A percentile compares a stretch with the other conserved stretches of the same genome.
phyloP scores from a whole-genome alignment of 2,888 invertebrate species.

The Gryllus longicercus region DNA sequence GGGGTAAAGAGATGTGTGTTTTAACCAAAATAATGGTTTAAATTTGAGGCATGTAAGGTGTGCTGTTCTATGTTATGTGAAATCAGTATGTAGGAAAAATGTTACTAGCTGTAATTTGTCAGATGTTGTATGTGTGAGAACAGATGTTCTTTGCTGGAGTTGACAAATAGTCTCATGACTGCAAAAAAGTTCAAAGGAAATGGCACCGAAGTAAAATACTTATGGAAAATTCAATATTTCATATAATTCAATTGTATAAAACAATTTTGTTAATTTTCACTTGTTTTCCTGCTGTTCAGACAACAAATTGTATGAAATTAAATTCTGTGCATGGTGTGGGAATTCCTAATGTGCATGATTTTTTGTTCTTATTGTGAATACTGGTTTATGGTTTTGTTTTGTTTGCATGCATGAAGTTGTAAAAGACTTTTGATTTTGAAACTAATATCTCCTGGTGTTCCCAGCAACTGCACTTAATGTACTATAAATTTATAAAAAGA shows the following conservation, averaged over 20 bases:
- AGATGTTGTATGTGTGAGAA: neutral
- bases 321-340: neutral
- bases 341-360: neutral
- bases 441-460: too few relatives aligned
- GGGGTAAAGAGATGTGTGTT: neutral
- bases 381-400: neutral
- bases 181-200: too few relatives aligned
- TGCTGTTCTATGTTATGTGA: conserved; percentile 1
- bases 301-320: neutral
- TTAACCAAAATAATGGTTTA: neutral
- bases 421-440: neutral
- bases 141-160: neutral
- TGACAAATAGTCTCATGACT: neutral
- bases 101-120: neutral
- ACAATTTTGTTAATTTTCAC: neutral
- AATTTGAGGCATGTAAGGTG: neutral
- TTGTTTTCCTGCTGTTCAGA: neutral
- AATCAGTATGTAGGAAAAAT: neutral
- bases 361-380: neutral
- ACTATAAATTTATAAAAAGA: too few relatives aligned
- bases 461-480: too few relatives aligned
- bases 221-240: too few relatives aligned
- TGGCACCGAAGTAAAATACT: too few relatives aligned
- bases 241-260: too few relatives aligned
- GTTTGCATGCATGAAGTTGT: neutral